Base-by-base conservation (phyloP, 1,140 invertebrate species). In the Vollenhovia emeryi region DNA sequence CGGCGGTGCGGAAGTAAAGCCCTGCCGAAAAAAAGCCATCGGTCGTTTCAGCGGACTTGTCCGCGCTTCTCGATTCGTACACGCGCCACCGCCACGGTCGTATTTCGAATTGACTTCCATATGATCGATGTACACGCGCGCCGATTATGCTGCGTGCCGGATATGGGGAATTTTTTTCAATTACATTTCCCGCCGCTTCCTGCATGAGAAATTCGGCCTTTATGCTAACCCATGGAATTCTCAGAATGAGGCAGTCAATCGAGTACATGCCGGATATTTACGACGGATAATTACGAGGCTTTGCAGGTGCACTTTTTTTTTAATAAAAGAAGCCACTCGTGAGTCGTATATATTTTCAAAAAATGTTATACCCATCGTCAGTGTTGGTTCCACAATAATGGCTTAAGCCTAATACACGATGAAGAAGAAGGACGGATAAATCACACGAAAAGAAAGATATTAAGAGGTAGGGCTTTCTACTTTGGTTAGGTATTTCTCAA, bases 1-100 rank as follows among this genome's bases (percentile, higher is more conserved):
- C 78, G 88, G 86, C 87, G 87, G 82, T 3, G 15, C 21, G 8
- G 80, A 79, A n/a, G 9, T 43, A 30, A 62, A 83, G 18, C 13
- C 62, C 21, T 5, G 15, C 33, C 57, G 69, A 71, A 84, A 74
- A 66, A 64, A 89, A 76, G 60, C 79, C 71, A 75, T 71, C 87
- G 80, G 85, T 60, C 85, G 74, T 89, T 89, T 89, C 68, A 74
- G 15, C 27, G 50, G 73, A 84, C 84, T 88, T 89, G 88, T 79
- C 74, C 87, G 48, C 55, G 59, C 60, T 52, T 40, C 62, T 45
- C n/a, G 4, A 45, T 57, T 80, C 57, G 13, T 50, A 43, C 57
- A 13, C n/a, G n/a, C 71, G 21, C 30, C 21, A 52, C 50, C 18
- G 9, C 36, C 27, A 4, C 24, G 2, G n/a, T 27, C n/a, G 40